Evolutionary conservation across 2,888 invertebrate genomes (phyloP).

Genomic region (Crocallis elinguaria): DNA sequence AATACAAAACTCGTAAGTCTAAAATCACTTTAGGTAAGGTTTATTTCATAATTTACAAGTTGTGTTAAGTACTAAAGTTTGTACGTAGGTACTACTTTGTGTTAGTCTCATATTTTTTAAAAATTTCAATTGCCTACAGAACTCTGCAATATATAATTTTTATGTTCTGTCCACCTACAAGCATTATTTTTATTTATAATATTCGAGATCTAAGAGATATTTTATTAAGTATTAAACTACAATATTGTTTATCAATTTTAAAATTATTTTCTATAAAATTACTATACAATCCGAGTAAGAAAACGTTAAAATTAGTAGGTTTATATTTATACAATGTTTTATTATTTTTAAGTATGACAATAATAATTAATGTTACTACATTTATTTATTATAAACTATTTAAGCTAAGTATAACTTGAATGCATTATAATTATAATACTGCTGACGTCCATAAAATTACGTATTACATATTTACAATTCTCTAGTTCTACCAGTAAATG

Average conservation of each 20-base stretch:
- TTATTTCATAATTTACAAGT: too few relatives aligned
- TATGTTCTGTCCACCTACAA: conserved; percentile 1
- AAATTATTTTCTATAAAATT: conserved; percentile 5
- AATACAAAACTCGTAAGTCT: too few relatives aligned
- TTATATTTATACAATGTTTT: conserved; percentile 10
- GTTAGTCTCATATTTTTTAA: neutral
- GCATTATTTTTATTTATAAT: conserved; percentile 1
- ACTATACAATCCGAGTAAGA: conserved; percentile 17
- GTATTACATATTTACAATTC: conserved; percentile 13
- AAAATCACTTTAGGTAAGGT: too few relatives aligned
- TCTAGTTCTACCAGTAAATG: neutral
- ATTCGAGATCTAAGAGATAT: conserved; percentile 6
- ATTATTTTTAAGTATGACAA: neutral
- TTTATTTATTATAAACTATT: conserved; percentile 4
- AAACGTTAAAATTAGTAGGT: conserved; percentile 8
- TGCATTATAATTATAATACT: conserved; percentile 33
- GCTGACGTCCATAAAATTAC: conserved; percentile 16
- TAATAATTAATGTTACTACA: neutral
- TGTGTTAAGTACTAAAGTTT: too few relatives aligned
- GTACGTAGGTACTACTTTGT: too few relatives aligned
- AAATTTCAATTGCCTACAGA: neutral
- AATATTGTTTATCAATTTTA: conserved; percentile 2
- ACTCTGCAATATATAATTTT: neutral
- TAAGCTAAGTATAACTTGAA: too few relatives aligned
- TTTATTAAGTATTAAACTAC: conserved; percentile 23